phyloP scores from a whole-genome alignment of 2,797 vertebrate genomes.

The Megalops cyprinoides region DNA sequence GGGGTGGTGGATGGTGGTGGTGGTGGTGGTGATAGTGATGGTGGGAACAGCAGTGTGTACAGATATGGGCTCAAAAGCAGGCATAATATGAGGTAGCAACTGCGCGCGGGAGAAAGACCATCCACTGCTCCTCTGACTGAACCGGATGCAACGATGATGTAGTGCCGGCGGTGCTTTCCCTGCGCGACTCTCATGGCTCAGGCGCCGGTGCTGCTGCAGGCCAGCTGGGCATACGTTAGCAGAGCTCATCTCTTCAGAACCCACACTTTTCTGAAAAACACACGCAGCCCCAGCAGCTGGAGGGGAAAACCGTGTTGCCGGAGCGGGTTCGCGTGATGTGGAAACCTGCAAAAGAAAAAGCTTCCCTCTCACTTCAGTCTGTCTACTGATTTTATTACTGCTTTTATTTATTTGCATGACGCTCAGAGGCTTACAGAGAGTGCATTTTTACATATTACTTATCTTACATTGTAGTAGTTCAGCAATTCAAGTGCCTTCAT shows the following conservation, averaged over 20 bases:
- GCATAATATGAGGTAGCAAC: neutral
- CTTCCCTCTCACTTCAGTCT: no score
- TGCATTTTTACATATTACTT: no score
- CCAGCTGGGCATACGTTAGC: neutral
- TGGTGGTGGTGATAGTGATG: no score
- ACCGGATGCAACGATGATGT: neutral
- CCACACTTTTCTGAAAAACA: constrained; percentile 17
- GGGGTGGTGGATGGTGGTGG: no score
- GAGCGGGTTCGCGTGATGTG: no score
- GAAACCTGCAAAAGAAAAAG: no score
- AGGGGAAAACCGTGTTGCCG: neutral
- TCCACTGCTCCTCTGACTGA: neutral
- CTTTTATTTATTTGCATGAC: no score
- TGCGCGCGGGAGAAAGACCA: neutral
- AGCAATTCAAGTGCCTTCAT: no score
- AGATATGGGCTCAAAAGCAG: neutral
- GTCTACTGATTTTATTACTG: no score
- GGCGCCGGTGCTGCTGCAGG: neutral
- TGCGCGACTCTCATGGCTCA: neutral
- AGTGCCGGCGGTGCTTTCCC: neutral
- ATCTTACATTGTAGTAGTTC: no score
- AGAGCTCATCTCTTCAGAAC: neutral
- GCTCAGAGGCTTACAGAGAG: no score
- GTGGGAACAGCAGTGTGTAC: neutral
- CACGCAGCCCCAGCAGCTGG: neutral